phyloP scores from a whole-genome alignment of 2,797 vertebrate species.

The Tachyglossus aculeatus region DNA sequence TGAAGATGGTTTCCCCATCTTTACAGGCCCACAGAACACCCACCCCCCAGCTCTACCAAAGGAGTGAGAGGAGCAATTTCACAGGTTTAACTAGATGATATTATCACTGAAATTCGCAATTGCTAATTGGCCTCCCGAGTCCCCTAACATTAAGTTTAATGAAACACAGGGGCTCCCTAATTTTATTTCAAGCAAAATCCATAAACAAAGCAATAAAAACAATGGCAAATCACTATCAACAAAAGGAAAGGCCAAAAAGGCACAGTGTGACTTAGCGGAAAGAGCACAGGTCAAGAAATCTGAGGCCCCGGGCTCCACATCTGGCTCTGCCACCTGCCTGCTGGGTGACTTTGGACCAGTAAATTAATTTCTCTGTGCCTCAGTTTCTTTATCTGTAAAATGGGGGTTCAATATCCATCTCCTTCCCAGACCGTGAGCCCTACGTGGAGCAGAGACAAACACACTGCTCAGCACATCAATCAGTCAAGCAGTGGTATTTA shows the following conservation, averaged over 20 bases:
- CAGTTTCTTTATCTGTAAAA: neutral
- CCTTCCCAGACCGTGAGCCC: too few relatives aligned
- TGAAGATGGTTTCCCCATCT: too few relatives aligned
- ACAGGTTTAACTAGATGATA: constrained; percentile 65
- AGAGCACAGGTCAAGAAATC: neutral
- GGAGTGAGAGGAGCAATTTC: constrained; percentile 62
- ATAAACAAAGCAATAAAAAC: constrained; percentile 45
- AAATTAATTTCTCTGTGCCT: neutral
- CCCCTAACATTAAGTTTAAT: constrained; percentile 60
- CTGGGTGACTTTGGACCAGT: neutral
- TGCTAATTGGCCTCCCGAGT: constrained; percentile 67
- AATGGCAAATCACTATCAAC: neutral
- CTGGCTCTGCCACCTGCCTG: neutral
- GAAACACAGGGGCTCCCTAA: constrained; percentile 51
- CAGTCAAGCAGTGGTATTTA: too few relatives aligned
- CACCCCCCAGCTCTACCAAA: constrained; percentile 22
- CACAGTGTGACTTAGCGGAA: neutral
- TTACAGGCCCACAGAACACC: constrained; percentile 37
- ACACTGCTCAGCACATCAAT: too few relatives aligned
- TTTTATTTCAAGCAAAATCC: constrained; percentile 53
- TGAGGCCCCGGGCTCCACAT: neutral
- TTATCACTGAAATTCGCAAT: constrained; percentile 57
- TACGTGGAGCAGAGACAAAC: too few relatives aligned
- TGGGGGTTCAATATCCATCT: neutral
- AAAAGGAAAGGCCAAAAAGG: neutral